Base-by-base conservation (phyloP, 2,113 vertebrate genomes). In the Sinocyclocheilus rhinocerous region DNA sequence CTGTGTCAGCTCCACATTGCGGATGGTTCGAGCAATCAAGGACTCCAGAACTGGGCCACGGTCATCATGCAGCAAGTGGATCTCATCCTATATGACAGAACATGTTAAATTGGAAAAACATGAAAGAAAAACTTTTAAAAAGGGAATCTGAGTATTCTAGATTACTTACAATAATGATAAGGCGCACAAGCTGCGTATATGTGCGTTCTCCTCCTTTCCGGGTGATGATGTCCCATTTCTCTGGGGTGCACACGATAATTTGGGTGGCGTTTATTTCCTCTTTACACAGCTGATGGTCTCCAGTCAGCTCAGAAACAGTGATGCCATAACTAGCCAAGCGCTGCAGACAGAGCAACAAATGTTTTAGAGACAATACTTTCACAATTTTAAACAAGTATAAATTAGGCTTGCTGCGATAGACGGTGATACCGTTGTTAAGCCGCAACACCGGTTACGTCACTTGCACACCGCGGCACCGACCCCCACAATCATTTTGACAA, bases 171-270 rank as follows among this genome's bases (percentile, higher is more conserved):
- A 99, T 96, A 84, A 99, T 98, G 81, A 99, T 95, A 76, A 99
- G 96, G 3, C 98, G 96, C 93, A 99, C 98, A 1, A 99, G 94
- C 87, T 99, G 98, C 13, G 98, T 99, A 76, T 99, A 99, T 77
- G 98, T 99, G 0, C 98, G 96, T 42, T 99, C 98, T 0, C 98
- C 98, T 0, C 98, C 98, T 93, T 99, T 99, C 50, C 98, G 96
- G 7, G 98, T 99, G 88, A 99, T 99, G 92, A 99, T 99, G 92
- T 99, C 98, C 98, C 98, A 99, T 90, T 99, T 99, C 91, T 99
- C 98, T 0, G 98, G 98, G 45, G 98, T 99, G 91, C 98, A 99
- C 61, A 99, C 98, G 0, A 99, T 99, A 90, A 99, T 97, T 90
- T 99, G 98, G 3, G 98, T 99, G 22, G 97, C 98, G 0, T 97